Conservation (phyloP, 2,888 invertebrate genomes). For the Sphaerophoria rueppellii region DNA sequence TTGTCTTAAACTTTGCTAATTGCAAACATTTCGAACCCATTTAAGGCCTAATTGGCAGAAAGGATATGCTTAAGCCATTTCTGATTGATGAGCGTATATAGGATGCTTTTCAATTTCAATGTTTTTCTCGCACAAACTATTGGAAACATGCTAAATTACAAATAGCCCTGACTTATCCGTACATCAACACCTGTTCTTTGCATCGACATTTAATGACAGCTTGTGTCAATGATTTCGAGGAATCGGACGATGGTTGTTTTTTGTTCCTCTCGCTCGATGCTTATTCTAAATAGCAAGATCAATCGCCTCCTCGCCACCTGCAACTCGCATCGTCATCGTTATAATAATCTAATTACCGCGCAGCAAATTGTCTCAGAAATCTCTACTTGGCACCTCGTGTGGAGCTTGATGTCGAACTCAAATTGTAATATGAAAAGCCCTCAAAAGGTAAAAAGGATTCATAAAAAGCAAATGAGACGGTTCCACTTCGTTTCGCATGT, state of each 20-base stretch:
- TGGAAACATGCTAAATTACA: slow-evolving; percentile 27
- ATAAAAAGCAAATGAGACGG: neutral
- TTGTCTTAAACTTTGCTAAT: slow-evolving; percentile 35
- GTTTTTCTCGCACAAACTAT: neutral
- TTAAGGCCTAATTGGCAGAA: slow-evolving; percentile 28
- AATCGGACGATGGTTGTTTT: neutral
- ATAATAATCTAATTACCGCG: slow-evolving; percentile 46
- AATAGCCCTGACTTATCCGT: slow-evolving; percentile 42
- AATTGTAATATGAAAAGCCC: slow-evolving; percentile 13
- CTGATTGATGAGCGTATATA: slow-evolving; percentile 26
- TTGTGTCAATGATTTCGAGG: slow-evolving; percentile 37
- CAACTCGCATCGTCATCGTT: slow-evolving; percentile 7
- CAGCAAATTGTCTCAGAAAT: slow-evolving; percentile 41
- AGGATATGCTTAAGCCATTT: slow-evolving; percentile 29
- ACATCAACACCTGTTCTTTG: slow-evolving; percentile 31
- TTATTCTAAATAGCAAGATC: slow-evolving; percentile 28
- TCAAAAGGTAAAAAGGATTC: slow-evolving; percentile 52
- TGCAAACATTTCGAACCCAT: slow-evolving; percentile 26
- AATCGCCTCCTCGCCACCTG: slow-evolving; percentile 29
- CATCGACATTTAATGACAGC: slow-evolving; percentile 13
- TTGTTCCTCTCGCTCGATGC: neutral
- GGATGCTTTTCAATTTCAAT: neutral
- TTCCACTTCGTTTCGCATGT: slow-evolving; percentile 53
- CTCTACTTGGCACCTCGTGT: slow-evolving; percentile 49
- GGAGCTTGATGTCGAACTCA: neutral